Base-by-base conservation (phyloP, 1,140 invertebrate species). In the Tetramorium alpestre region DNA sequence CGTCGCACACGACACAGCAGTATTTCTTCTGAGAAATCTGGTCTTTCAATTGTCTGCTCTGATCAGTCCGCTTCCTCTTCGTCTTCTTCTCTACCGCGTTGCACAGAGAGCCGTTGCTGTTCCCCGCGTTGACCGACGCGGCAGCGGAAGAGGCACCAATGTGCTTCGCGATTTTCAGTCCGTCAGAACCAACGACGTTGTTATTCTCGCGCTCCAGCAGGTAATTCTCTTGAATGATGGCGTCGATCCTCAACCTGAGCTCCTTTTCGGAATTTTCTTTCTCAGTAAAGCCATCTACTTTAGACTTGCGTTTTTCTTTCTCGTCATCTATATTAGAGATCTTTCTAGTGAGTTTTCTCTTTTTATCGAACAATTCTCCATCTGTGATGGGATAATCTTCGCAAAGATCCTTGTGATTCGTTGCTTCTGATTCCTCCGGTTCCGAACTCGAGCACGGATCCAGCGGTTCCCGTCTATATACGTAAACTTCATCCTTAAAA, bases 1-100 rank as follows among this genome's bases (percentile, higher is more conserved):
- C 97, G 41, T 96, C 96, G 92, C 98, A 99, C 82, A 97, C 96
- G 16, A 96, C 95, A 93, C 98, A 99, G 51, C 96, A 94, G 90
- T 96, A 97, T 1, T 93, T 95, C 72, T 95, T 95, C 16, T 87
- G 47, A 73, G 88, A 49, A 28, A 25, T 69, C 25, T 75, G 62
- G 5, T 75, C 44, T 10, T 72, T 87, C 81, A 1, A 33, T 6
- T 75, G 78, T n/a, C 3, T 47, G 8, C 0, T 75, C 56, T 28
- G 47, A 22, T 8, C 33, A 18, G 1, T 22, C n/a, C 49, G 86
- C 33, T n/a, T 76, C 62, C 2, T 72, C 49, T 22, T 86, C 47
- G 18, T 54, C 38, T 58, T 11, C 44, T 54, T 28, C 60, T 49
- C 54, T 13, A 70, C 6, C 3, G n/a, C 18, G 1, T 47, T 54